These are phyloP conservation scores for Calliphora vomitoria DNA, from an alignment of 2,888 invertebrate genomes.

Conservation along the genomic window DNA sequence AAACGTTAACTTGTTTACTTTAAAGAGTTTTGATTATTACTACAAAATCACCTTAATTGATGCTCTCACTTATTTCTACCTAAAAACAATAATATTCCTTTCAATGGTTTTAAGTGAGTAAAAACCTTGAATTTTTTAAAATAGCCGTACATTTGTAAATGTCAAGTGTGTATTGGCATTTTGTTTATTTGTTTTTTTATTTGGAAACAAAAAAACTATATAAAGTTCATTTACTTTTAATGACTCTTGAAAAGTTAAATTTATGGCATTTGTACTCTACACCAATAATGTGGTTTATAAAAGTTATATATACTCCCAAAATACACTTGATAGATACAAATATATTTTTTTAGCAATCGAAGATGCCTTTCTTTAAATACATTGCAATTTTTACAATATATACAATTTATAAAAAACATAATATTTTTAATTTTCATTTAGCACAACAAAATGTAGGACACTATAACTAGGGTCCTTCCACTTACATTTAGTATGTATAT, in stretches of 20 bases:
- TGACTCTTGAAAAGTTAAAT: neutral
- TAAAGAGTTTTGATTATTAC: no score
- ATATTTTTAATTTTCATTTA: neutral
- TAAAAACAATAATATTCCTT: no score
- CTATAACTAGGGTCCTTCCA: neutral
- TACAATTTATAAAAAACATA: no score
- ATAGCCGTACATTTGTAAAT: neutral
- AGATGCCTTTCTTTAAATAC: neutral
- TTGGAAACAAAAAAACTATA: neutral
- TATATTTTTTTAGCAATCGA: neutral
- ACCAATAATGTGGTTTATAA: neutral
- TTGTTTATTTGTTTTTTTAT: neutral
- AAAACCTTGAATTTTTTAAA: neutral
- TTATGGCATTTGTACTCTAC: neutral
- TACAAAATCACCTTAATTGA: no score
- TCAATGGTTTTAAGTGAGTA: neutral
- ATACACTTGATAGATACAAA: no score
- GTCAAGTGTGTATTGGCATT: neutral
- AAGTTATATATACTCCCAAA: no score
- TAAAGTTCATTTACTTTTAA: conserved; percentile 11
- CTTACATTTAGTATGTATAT: no score
- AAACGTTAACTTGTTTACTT: no score
- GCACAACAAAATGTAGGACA: neutral
- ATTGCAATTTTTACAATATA: no score
- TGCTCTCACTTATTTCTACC: no score